Evolutionary conservation across 2,797 vertebrate species (phyloP).

Genomic region (Glyptemys insculpta): DNA sequence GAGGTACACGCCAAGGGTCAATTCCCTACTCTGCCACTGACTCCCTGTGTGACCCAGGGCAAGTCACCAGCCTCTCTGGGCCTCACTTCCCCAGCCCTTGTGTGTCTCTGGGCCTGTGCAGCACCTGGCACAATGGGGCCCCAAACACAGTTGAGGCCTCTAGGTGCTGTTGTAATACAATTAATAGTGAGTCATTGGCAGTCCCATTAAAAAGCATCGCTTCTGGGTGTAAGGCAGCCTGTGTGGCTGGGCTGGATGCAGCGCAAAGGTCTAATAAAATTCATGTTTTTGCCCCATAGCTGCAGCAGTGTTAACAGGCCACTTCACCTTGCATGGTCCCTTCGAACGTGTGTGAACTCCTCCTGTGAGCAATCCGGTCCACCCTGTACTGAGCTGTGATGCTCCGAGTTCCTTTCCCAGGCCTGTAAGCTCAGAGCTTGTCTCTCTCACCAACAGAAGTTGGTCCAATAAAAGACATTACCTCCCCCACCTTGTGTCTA

Average conservation of each 20-base stretch:
- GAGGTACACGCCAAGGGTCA: neutral
- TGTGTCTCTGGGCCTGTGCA: neutral
- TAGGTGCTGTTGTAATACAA: neutral
- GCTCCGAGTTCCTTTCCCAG: neutral
- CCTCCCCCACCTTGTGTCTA: neutral
- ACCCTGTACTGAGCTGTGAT: neutral
- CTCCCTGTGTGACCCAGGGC: neutral
- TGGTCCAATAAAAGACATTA: neutral
- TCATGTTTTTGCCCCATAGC: neutral
- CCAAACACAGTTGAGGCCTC: neutral
- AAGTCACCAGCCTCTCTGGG: neutral
- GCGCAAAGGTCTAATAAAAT: neutral
- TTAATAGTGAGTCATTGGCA: neutral
- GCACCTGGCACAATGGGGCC: neutral
- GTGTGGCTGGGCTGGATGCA: neutral
- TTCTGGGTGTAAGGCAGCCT: neutral
- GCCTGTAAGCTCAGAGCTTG: neutral
- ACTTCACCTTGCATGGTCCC: neutral
- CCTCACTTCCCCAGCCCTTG: neutral
- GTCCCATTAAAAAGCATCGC: neutral
- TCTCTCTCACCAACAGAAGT: neutral
- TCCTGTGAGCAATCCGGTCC: neutral
- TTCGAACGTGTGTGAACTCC: neutral
- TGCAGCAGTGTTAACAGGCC: neutral
- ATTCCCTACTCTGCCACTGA: neutral